Evolutionary conservation across 2,113 vertebrate genomes (phyloP), one percentile per base, ranked within the genome.

Genomic region (Strix uralensis): DNA sequence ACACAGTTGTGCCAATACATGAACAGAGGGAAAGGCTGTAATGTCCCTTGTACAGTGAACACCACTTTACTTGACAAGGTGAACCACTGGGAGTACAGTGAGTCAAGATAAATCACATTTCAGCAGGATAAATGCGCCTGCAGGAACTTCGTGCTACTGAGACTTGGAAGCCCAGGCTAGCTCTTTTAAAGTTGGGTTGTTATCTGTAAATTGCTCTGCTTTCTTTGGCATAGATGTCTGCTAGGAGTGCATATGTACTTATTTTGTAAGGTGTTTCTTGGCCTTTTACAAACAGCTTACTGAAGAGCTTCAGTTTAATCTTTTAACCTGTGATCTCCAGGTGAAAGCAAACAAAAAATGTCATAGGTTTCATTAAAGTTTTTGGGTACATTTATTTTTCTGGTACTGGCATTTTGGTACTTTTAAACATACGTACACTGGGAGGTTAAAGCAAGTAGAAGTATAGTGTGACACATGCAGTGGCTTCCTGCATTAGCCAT

Each of bases 71-170:
- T 67, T 59, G 47, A 19, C 23, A 61, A 29, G 23, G 21, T 66
- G 16, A 9, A 46, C 23, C 5, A 2, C 16, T 32, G 11, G 16
- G 46, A 70, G 4, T 36, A 47, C 26, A 59, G 17, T 7, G 36
- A 55, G 19, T 66, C 47, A 34, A 72, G 36, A 62, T 23, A 67
- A 77, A 84, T 18, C 30, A 29, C 15, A 12, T 47, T 82, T 47
- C 26, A 52, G 21, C 7, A 67, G 40, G 22, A 52, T 36, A 30
- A 22, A 32, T 70, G 15, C 1, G 1, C 44, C 36, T 65, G 22
- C 0, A 0, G 25, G 15, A 81, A 12, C 46, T 90, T 87, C 0
- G 0, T 71, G 65, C n/a, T 87, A 1, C 51, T 71, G 87, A 54
- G 55, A 36, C 9, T 19, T 21, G 65, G 59, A 38, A 79, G 9